Base-by-base conservation (phyloP, 2,888 invertebrate genomes). In the Tipula confusa region DNA sequence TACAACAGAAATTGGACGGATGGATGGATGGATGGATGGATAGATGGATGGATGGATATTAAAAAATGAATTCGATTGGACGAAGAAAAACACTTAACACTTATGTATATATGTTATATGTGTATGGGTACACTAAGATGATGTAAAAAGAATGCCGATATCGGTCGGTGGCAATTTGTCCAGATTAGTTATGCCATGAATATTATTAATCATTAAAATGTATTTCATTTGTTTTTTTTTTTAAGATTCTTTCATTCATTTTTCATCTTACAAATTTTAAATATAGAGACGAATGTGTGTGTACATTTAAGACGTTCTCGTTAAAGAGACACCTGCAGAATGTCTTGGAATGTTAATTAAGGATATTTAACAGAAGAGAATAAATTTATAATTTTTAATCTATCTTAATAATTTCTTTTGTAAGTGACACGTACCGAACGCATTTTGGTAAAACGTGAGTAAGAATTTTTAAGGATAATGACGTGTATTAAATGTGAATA, bases 151-250 rank as follows among this genome's bases (percentile, higher is more conserved):
- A 28, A 82, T 82, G 82, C 82, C 82, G 82, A 82, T 82, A 29
- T 31, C 80, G 80, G 80, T 80, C 29, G 29, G 31, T 80, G 36
- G 82, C 82, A 82, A 82, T 82, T 82, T 82, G 82, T 82, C 82
- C 82, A 82, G 36, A 82, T 82, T 82, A 82, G 82, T 36, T 82
- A 82, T 82, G 82, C 82, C 82, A 24, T 36, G 38, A 36, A 82
- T 82, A 36, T 36, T 82, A 82, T 82, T 82, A 82, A 82, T 82
- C 82, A 82, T 38, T 43, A n/a, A 43, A 43, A 43, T n/a, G 43
- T 43, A n/a, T 43, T 38, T 38, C 38, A 38, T 38, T 38, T 29
- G 3, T 79, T 24, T 33, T 80, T 80, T 80, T 29, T 29, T 29
- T 28, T 13, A 38, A 31, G 13, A 43, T 43, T 43, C 43, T 43